Evolutionary conservation across 2,797 vertebrate species (phyloP).

Genomic region (Tinamus major): DNA sequence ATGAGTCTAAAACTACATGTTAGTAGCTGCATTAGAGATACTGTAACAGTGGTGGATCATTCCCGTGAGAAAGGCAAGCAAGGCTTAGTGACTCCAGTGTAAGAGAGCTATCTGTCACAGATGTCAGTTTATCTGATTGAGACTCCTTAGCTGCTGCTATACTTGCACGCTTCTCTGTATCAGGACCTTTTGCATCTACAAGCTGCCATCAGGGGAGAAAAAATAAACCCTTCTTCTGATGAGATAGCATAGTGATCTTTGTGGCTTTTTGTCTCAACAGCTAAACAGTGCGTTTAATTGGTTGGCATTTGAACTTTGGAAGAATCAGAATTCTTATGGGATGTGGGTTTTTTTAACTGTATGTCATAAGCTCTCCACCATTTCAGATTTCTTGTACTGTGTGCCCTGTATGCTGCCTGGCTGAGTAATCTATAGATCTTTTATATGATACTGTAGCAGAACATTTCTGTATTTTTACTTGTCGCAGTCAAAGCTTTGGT

Average conservation of each 20-base stretch:
- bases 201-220: conserved; percentile 48
- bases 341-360: not conserved
- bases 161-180: conserved; percentile 69
- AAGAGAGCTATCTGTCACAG: conserved; percentile 83
- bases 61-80: conserved; percentile 84
- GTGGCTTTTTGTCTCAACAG: conserved; percentile 66
- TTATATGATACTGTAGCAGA: conserved; percentile 7
- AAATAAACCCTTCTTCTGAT: conserved; percentile 11
- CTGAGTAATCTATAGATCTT: conserved; percentile 51
- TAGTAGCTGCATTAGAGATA: conserved; percentile 82
- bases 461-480: conserved; percentile 34
- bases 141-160: conserved; percentile 67
- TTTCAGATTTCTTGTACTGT: conserved; percentile 11
- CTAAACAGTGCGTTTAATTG: conserved; percentile 61
- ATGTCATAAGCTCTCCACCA: conserved; percentile 56
- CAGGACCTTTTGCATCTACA: conserved; percentile 71
- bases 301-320: conserved; percentile 69
- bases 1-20: conserved; percentile 79
- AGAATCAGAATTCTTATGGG: conserved; percentile 55
- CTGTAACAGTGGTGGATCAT: conserved; percentile 78
- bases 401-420: not conserved
- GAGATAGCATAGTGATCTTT: conserved; percentile 64
- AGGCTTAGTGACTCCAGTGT: conserved; percentile 85
- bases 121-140: conserved; percentile 83
- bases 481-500: not conserved